phyloP scores from a whole-genome alignment of 2,888 invertebrate species.

The Zele albiditarsus region DNA sequence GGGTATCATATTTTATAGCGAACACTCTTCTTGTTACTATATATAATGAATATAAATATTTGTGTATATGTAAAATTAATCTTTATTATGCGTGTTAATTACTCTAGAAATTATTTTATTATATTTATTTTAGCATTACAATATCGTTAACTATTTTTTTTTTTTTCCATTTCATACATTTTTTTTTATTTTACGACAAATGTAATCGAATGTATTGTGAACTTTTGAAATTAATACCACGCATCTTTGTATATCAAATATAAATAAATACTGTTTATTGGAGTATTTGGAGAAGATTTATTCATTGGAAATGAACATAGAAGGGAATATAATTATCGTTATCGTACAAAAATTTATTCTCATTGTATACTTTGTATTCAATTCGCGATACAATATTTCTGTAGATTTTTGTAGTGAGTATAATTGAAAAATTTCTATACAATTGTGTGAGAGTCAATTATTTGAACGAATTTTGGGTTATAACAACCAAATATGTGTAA shows the following conservation, averaged over 20 bases:
- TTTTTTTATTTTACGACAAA: conserved; percentile 41
- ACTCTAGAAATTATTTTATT: conserved; percentile 34
- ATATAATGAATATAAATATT: conserved; percentile 38
- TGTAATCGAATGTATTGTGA: conserved; percentile 49
- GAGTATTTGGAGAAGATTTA: conserved; percentile 17
- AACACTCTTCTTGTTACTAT: conserved; percentile 17
- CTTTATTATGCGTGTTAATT: conserved; percentile 25
- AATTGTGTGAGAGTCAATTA: background rate
- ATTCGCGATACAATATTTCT: conserved; percentile 10
- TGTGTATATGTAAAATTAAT: conserved; percentile 44
- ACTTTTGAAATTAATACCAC: conserved; percentile 41
- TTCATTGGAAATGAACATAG: background rate
- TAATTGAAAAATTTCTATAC: background rate
- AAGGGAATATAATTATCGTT: background rate
- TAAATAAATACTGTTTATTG: conserved; percentile 52
- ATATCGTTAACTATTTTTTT: conserved; percentile 28
- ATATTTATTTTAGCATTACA: conserved; percentile 41
- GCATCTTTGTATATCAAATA: conserved; percentile 49
- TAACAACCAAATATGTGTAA: background rate
- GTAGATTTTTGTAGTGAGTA: background rate
- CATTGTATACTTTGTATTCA: conserved; percentile 14
- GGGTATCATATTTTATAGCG: background rate
- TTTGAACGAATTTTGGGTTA: background rate
- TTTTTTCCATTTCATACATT: conserved; percentile 44
- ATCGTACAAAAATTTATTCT: conserved; percentile 34